These are phyloP conservation scores for Junonia oenone DNA, from an alignment of 2,888 invertebrate genomes.

Conservation along the genomic window DNA sequence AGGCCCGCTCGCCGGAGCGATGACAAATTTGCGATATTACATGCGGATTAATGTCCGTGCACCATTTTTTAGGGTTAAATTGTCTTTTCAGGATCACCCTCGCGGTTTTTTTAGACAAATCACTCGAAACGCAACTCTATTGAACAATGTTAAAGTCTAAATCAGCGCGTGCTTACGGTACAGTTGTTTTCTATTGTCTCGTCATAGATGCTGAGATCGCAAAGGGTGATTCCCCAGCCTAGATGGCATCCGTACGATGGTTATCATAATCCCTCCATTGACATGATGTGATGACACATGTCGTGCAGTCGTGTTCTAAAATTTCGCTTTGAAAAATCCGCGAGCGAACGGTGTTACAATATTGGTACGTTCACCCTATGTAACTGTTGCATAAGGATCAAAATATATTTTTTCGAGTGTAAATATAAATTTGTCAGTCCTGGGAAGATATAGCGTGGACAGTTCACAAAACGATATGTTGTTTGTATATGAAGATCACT, in stretches of 20 bases:
- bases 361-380: conserved; percentile 37
- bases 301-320: conserved; percentile 71
- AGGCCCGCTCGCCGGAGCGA: conserved; percentile 55
- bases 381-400: conserved; percentile 35
- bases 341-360: conserved; percentile 29
- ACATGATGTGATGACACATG: conserved; percentile 80
- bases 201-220: conserved; percentile 56
- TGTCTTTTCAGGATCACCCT: conserved; percentile 72
- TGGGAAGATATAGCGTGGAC: conserved; percentile 60
- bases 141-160: conserved; percentile 31
- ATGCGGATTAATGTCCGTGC: conserved; percentile 77
- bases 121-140: conserved; percentile 35
- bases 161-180: conserved; percentile 24
- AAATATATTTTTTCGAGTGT: conserved; percentile 18
- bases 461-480: conserved; percentile 63
- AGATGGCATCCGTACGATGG: conserved; percentile 76
- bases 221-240: conserved; percentile 74
- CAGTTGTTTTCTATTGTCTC: conserved; percentile 46
- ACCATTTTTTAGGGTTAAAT: conserved; percentile 79
- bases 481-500: conserved; percentile 64
- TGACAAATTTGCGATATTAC: conserved; percentile 79
- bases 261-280: conserved; percentile 80
- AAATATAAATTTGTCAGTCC: conserved; percentile 37
- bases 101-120: conserved; percentile 23
- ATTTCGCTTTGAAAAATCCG: conserved; percentile 63